These are phyloP conservation scores for Oppia nitens DNA, from an alignment of 1,140 invertebrate species.

Conservation along the genomic window DNA sequence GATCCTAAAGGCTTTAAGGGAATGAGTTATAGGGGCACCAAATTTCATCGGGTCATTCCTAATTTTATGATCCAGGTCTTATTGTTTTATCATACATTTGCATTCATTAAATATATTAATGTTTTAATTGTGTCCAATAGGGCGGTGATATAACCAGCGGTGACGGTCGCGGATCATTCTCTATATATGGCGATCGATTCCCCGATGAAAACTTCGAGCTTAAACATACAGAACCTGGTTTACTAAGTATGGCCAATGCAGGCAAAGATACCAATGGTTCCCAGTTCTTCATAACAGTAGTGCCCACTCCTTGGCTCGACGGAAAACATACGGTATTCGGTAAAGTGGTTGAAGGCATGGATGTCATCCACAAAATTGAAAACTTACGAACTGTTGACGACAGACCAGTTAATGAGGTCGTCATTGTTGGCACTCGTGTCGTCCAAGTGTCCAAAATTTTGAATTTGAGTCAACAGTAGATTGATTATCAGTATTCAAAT, in stretches of 20 bases:
- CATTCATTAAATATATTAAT: no score
- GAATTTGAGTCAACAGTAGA: neutral
- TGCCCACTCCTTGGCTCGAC: slow-evolving; percentile 75
- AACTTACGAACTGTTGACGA: neutral
- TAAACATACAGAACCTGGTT: slow-evolving; percentile 29
- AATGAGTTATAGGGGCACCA: slow-evolving; percentile 19
- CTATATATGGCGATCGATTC: slow-evolving; percentile 32
- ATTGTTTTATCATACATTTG: no score
- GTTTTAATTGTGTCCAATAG: neutral
- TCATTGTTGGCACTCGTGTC: slow-evolving; percentile 2
- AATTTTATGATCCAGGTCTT: slow-evolving; percentile 23
- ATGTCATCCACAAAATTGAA: slow-evolving; percentile 36
- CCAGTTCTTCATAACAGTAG: slow-evolving; percentile 49
- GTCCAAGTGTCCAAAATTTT: neutral
- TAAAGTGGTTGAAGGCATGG: slow-evolving; percentile 62
- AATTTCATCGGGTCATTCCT: slow-evolving; percentile 38
- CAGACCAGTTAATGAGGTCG: slow-evolving; percentile 3
- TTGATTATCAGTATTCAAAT: no score
- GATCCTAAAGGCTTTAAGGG: slow-evolving; percentile 7
- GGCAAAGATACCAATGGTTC: slow-evolving; percentile 44
- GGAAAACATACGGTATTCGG: slow-evolving; percentile 45
- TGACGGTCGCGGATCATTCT: slow-evolving; percentile 69
- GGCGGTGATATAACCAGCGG: slow-evolving; percentile 67
- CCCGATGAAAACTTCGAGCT: slow-evolving; percentile 40
- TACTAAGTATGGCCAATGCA: slow-evolving; percentile 40